A percentile compares a stretch with the other conserved stretches of the same genome.
These are phyloP conservation scores for Crocidura indochinensis DNA, from an alignment of 2,797 vertebrate genomes.

Conservation along the genomic window DNA sequence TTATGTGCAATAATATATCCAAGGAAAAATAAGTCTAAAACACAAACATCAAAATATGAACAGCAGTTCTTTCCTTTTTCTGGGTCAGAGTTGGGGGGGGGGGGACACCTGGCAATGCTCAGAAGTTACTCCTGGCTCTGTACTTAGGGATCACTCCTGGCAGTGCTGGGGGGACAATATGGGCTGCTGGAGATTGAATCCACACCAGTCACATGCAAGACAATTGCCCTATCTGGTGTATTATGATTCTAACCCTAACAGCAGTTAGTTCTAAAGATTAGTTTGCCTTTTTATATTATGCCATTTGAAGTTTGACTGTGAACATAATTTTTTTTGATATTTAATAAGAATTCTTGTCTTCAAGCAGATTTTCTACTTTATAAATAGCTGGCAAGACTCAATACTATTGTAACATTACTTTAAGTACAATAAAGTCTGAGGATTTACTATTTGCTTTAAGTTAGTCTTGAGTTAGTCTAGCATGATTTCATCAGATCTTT, in stretches of 20 bases:
- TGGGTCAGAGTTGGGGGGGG: too few relatives aligned
- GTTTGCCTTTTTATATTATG: conserved; percentile 22
- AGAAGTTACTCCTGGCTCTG: too few relatives aligned
- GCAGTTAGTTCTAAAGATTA: background rate
- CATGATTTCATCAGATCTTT: conserved; percentile 19
- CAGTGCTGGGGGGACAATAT: too few relatives aligned
- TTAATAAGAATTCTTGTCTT: conserved; percentile 39
- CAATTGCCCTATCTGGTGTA: too few relatives aligned
- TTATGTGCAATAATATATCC: background rate
- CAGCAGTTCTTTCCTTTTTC: background rate
- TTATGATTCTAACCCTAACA: too few relatives aligned
- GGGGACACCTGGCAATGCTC: too few relatives aligned
- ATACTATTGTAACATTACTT: too few relatives aligned
- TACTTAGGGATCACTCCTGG: too few relatives aligned
- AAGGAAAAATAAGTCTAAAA: conserved; percentile 9
- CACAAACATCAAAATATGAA: conserved; percentile 33
- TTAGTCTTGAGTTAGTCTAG: background rate
- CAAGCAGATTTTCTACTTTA: conserved; percentile 31
- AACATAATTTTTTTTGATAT: conserved; percentile 28
- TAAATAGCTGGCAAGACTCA: conserved; percentile 3
- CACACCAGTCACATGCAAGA: too few relatives aligned
- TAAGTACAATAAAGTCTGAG: too few relatives aligned
- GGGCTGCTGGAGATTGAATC: too few relatives aligned
- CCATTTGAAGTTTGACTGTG: conserved; percentile 13
- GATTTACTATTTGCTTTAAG: conserved; percentile 53